These are phyloP conservation scores for Crocodylus rhombifer DNA, from an alignment of 2,797 vertebrate species.

Conservation along the genomic window DNA sequence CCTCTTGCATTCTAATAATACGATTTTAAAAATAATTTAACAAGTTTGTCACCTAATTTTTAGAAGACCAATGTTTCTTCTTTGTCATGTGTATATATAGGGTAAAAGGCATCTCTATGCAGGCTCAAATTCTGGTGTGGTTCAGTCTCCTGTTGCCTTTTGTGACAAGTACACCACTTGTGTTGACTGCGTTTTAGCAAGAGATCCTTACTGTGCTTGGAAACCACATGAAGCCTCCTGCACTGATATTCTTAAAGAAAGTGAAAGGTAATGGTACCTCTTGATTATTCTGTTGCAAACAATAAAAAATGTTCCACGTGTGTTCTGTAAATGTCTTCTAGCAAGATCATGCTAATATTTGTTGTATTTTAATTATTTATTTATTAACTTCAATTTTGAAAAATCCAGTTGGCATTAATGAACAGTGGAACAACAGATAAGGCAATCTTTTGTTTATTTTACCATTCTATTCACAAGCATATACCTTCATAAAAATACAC, in stretches of 20 bases:
- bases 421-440: not conserved
- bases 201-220: conserved; percentile 98
- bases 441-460: not conserved
- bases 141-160: conserved; percentile 92
- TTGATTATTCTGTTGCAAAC: not conserved
- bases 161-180: conserved; percentile 90
- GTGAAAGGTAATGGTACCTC: conserved; percentile 79
- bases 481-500: not conserved
- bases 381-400: not conserved
- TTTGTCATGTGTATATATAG: conserved; percentile 61
- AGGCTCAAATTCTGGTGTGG: conserved; percentile 91
- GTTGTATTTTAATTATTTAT: not conserved
- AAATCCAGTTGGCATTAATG: not conserved
- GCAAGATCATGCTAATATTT: not conserved
- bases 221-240: conserved; percentile 80
- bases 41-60: not conserved
- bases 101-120: conserved; percentile 89
- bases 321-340: not conserved
- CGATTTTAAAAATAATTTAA: not conserved
- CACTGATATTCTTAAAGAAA: conserved; percentile 79
- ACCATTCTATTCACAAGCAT: not conserved
- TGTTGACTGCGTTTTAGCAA: conserved; percentile 90
- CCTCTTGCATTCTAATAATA: not conserved
- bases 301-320: not conserved
- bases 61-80: not conserved